Conservation (phyloP, 2,113 vertebrate species). For the Poeciliopsis occidentalis region DNA sequence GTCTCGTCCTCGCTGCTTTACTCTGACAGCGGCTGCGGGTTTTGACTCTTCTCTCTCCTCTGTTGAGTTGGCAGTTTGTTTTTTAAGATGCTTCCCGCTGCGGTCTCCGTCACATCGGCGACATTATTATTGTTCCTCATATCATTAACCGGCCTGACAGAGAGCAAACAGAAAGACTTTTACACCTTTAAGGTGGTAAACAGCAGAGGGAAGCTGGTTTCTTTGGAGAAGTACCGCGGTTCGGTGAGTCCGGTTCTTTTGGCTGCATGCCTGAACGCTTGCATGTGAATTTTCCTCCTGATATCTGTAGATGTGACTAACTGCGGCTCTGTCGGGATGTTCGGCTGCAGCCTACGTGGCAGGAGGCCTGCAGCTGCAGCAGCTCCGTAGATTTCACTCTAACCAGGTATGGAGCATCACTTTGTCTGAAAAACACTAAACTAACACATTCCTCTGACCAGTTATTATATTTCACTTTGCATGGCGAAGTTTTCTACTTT, state of each 20-base stretch:
- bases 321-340: neutral
- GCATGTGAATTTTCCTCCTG: neutral
- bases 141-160: slow-evolving; percentile 67
- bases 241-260: slow-evolving; percentile 85
- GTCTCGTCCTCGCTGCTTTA: neutral
- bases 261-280: slow-evolving; percentile 1
- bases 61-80: slow-evolving; percentile 35
- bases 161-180: slow-evolving; percentile 87
- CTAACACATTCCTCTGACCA: neutral
- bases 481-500: neutral
- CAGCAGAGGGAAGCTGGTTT: slow-evolving; percentile 93
- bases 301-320: slow-evolving; percentile 27
- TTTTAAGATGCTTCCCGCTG: slow-evolving; percentile 71
- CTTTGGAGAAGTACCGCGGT: slow-evolving; percentile 96
- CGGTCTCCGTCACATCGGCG: slow-evolving; percentile 53
- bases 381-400: slow-evolving; percentile 16
- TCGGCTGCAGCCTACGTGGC: slow-evolving; percentile 65
- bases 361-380: slow-evolving; percentile 50
- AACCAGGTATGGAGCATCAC: neutral
- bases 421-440: neutral
- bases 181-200: slow-evolving; percentile 94
- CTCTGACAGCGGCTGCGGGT: neutral
- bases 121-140: slow-evolving; percentile 51
- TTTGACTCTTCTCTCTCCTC: neutral
- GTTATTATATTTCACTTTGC: neutral